Conservation (phyloP, 2,113 vertebrate species). For the Platycercus adscitus region DNA sequence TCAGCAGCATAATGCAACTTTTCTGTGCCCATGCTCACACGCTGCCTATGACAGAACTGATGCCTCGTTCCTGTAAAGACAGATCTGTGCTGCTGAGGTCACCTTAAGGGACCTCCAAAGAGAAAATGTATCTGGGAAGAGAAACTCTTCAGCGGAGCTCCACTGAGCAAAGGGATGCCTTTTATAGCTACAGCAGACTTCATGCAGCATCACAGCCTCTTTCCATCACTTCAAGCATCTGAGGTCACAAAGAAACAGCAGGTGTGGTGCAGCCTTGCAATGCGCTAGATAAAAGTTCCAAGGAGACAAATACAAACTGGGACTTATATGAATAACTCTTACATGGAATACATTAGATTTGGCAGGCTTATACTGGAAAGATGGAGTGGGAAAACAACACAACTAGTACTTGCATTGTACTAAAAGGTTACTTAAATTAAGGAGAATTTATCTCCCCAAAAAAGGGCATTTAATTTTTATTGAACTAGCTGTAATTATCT, state of each 20-base stretch:
- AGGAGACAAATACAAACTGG: not conserved
- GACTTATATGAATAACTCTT: not conserved
- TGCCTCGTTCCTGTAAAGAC: not conserved
- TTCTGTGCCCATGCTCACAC: not conserved
- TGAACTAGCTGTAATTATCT: not conserved
- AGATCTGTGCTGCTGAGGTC: not conserved
- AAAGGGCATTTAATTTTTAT: not conserved
- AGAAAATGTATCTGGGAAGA: not conserved
- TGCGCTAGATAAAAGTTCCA: not conserved
- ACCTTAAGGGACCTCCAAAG: not conserved
- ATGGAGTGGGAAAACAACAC: not conserved
- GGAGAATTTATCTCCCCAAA: not conserved
- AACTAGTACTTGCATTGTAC: not conserved
- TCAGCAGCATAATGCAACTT: rapidly evolving
- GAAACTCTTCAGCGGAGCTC: not conserved
- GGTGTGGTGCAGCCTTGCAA: not conserved
- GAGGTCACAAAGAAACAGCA: not conserved
- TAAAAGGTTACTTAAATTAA: not conserved
- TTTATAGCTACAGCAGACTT: not conserved
- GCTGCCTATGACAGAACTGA: not conserved
- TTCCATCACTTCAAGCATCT: not conserved
- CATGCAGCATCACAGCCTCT: not conserved
- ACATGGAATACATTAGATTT: not conserved
- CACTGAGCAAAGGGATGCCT: not conserved
- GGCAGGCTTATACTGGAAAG: not conserved